Percentiles rank a stretch among this genome's conserved stretches.
These are phyloP conservation scores for Drosophila mojavensis DNA, from an alignment of 1,140 invertebrate species.

Conservation along the genomic window DNA sequence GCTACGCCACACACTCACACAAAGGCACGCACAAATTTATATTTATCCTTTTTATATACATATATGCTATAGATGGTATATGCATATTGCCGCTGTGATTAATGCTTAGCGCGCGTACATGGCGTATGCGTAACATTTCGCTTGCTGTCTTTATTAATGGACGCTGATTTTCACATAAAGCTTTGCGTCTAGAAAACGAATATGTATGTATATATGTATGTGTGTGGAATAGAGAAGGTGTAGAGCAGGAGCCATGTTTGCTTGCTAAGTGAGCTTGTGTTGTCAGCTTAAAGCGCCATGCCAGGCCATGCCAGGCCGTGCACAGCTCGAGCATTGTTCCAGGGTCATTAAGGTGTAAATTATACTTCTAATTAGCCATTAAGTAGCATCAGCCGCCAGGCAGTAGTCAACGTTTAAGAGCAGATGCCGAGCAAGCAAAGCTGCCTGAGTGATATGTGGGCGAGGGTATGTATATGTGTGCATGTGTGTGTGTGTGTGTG, in stretches of 20 bases:
- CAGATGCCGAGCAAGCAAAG: conserved; percentile 40
- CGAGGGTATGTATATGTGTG: conserved; percentile 21
- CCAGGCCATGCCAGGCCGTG: neutral
- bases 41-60: neutral
- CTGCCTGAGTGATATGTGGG: conserved; percentile 16
- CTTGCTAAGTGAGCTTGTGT: conserved; percentile 29
- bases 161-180: conserved; percentile 78
- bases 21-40: neutral
- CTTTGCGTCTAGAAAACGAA: conserved; percentile 19
- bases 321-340: conserved; percentile 54
- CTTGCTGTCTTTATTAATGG: conserved; percentile 76
- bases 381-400: conserved; percentile 59
- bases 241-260: neutral
- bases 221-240: conserved; percentile 7
- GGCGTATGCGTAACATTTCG: conserved; percentile 66
- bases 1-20: conserved; percentile 15
- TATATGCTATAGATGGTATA: conserved; percentile 40
- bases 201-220: neutral
- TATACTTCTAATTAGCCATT: conserved; percentile 81
- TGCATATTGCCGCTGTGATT: conserved; percentile 69
- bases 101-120: conserved; percentile 59
- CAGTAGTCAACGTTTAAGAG: conserved; percentile 49
- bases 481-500: conserved; percentile 11
- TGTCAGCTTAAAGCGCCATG: too few relatives aligned
- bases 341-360: conserved; percentile 80